Evolutionary conservation across 2,113 vertebrate species (phyloP).

Genomic region (Salvelinus alpinus): DNA sequence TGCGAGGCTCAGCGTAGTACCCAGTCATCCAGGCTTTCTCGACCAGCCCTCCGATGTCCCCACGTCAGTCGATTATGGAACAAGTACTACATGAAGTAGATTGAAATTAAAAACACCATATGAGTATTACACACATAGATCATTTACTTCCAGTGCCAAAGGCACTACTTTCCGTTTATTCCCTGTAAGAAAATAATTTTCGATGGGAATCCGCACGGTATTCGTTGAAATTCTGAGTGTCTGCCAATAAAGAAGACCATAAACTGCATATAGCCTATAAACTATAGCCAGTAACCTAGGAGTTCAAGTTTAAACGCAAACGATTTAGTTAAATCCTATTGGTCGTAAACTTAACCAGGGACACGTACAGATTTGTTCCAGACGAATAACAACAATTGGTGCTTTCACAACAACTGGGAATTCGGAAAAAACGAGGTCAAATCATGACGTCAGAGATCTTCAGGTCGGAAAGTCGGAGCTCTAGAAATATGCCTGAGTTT

Average conservation of each 20-base stretch:
- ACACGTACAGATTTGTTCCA: neutral
- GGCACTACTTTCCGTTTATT: slow-evolving; percentile 17
- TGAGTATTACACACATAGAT: neutral
- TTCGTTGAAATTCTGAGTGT: slow-evolving; percentile 31
- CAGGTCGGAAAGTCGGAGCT: no score
- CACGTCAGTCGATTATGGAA: slow-evolving; percentile 39
- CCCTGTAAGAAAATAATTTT: slow-evolving; percentile 13
- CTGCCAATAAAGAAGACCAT: slow-evolving; percentile 29
- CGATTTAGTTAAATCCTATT: neutral
- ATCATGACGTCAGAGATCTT: no score
- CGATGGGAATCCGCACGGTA: slow-evolving; percentile 44
- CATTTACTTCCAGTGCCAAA: neutral
- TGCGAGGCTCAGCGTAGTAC: slow-evolving; percentile 27
- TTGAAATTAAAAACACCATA: neutral
- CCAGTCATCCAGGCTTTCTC: slow-evolving; percentile 39
- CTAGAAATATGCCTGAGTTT: no score
- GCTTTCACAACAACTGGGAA: no score
- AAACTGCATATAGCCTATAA: slow-evolving; percentile 19
- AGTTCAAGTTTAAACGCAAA: slow-evolving; percentile 35
- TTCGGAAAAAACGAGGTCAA: no score
- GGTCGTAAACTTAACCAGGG: no score
- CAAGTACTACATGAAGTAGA: neutral
- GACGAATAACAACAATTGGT: neutral
- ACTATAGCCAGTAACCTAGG: neutral
- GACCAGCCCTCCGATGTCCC: slow-evolving; percentile 41